Percentiles rank a stretch among this genome's conserved stretches.
These are phyloP conservation scores for Sinosuthora webbiana DNA, from an alignment of 2,113 vertebrate species.

Conservation along the genomic window DNA sequence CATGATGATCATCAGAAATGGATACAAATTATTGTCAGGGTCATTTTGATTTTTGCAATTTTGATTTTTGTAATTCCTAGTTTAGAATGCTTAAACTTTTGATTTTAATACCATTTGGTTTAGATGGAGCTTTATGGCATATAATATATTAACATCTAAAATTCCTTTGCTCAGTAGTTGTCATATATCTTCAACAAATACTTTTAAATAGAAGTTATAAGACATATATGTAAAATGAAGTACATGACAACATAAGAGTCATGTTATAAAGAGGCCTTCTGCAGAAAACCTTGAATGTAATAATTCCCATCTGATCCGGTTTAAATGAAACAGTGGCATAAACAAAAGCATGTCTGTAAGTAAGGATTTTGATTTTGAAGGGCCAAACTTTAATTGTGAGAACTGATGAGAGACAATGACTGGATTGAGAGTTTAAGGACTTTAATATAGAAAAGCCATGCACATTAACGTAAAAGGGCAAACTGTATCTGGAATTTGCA, in stretches of 20 bases:
- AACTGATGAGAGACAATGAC: background rate
- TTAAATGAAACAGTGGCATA: conserved; percentile 11
- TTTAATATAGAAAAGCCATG: background rate
- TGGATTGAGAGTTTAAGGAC: background rate
- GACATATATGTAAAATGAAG: background rate
- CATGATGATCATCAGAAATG: background rate
- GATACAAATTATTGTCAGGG: background rate
- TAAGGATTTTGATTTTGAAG: background rate
- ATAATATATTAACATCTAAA: background rate
- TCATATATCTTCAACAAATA: background rate
- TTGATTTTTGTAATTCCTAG: background rate
- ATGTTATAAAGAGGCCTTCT: background rate
- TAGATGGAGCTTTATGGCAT: background rate
- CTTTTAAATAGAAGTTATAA: background rate
- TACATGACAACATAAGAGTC: background rate
- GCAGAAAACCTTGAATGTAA: background rate
- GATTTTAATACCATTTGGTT: background rate
- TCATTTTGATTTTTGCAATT: background rate
- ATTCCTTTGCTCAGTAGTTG: background rate
- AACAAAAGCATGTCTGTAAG: background rate
- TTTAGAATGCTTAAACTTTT: background rate
- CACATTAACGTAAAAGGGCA: background rate
- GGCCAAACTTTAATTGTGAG: background rate
- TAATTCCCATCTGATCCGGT: background rate
- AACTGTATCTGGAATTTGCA: background rate